These are phyloP conservation scores for Falco peregrinus DNA, from an alignment of 2,797 vertebrate genomes.

Conservation along the genomic window DNA sequence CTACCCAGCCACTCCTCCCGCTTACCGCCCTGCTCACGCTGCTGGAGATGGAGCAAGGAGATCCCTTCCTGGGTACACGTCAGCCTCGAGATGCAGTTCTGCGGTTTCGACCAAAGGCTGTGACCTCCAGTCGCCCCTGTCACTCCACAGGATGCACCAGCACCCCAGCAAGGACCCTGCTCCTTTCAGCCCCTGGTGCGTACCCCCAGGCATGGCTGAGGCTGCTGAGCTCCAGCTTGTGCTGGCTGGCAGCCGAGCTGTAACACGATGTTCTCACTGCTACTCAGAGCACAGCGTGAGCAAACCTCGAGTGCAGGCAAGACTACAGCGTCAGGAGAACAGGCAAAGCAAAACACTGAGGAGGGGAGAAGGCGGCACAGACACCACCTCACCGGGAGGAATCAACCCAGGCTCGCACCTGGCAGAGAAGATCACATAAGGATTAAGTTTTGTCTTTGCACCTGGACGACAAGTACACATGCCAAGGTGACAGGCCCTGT, in stretches of 20 bases:
- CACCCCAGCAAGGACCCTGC: neutral
- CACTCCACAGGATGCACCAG: neutral
- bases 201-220: fast-evolving
- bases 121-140: neutral
- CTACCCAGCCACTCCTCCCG: neutral
- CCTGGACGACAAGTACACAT: neutral
- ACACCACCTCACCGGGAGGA: fast-evolving
- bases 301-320: fast-evolving
- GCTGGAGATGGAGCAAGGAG: neutral
- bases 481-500: neutral
- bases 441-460: neutral
- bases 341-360: neutral
- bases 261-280: neutral
- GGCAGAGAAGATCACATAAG: neutral
- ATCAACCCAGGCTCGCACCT: neutral
- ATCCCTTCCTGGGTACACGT: fast-evolving
- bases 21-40: fast-evolving
- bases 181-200: fast-evolving
- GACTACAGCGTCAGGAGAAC: neutral
- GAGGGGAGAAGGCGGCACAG: fast-evolving
- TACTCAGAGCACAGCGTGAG: fast-evolving
- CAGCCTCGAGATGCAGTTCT: fast-evolving
- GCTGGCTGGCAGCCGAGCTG: neutral
- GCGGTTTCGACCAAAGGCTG: fast-evolving
- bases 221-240: fast-evolving